Evolutionary conservation across 2,797 vertebrate genomes (phyloP).

Genomic region (Monodelphis domestica): DNA sequence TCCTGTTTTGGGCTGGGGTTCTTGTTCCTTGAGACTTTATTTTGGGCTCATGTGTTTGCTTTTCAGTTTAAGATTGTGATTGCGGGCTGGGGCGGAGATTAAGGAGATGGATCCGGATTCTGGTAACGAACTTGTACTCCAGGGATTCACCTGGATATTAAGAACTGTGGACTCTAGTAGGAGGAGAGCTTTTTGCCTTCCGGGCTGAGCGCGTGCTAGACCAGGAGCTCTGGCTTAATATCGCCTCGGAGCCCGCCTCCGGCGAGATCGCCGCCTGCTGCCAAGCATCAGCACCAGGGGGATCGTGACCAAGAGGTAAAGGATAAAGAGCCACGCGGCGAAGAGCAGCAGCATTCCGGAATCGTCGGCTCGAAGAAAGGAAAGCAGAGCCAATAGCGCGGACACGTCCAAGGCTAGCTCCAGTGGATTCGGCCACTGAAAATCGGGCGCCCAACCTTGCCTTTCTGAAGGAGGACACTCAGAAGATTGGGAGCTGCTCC

Average conservation of each 20-base stretch:
- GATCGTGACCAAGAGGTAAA: not conserved
- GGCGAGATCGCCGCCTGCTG: not conserved
- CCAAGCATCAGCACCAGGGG: not conserved
- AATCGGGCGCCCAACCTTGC: not conserved
- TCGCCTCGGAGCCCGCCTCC: not conserved
- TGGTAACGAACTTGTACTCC: not conserved
- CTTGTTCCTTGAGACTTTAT: not conserved
- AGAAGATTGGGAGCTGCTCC: not conserved
- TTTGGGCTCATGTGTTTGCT: not conserved
- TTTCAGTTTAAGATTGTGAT: not conserved
- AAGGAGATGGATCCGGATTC: not conserved
- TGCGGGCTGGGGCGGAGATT: not conserved
- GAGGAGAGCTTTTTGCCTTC: not conserved
- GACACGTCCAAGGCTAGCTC: not conserved
- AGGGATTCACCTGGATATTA: not conserved
- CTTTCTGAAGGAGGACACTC: not conserved
- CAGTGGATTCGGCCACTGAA: not conserved
- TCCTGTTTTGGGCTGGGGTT: not conserved
- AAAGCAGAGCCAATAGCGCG: not conserved
- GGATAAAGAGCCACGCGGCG: not conserved
- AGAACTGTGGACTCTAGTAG: not conserved
- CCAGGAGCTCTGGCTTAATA: not conserved
- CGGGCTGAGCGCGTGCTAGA: not conserved
- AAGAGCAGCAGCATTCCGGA: not conserved
- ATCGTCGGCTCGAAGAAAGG: not conserved